Percentiles rank a stretch among this genome's conserved stretches.
Conservation (phyloP, 2,797 vertebrate genomes). For the Vireo griseus region DNA sequence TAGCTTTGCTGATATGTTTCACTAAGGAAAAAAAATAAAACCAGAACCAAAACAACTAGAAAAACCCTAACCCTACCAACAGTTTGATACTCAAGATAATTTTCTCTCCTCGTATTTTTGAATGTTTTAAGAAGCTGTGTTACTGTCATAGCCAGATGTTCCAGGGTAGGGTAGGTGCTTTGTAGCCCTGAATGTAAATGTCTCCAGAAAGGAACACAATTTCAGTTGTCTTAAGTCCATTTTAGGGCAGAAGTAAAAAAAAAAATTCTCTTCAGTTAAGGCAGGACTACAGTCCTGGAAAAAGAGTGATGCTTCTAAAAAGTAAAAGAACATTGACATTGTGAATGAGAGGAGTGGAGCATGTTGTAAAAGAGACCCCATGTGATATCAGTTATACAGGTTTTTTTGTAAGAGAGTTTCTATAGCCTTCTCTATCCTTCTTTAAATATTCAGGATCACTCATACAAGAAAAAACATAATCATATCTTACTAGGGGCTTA, state of each 20-base stretch:
- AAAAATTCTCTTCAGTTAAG: not conserved
- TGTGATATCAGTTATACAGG: not conserved
- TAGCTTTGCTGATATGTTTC: not conserved
- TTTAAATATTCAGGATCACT: not conserved
- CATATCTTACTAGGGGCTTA: not conserved
- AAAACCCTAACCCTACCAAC: not conserved
- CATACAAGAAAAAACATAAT: not conserved
- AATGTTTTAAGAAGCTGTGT: not conserved
- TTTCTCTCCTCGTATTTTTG: not conserved
- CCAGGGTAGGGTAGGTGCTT: not conserved
- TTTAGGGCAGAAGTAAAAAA: not conserved
- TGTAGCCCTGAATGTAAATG: not conserved
- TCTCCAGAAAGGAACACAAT: not conserved
- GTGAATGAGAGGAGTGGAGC: not conserved
- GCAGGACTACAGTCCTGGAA: not conserved
- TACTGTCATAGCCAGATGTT: not conserved
- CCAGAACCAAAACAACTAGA: not conserved
- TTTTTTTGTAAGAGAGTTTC: not conserved
- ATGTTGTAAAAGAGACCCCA: not conserved
- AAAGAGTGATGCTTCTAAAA: not conserved
- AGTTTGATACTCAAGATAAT: not conserved
- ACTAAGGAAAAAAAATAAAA: not conserved
- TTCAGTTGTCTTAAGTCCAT: not conserved
- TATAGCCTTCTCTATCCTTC: not conserved
- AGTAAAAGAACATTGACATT: not conserved